A percentile compares a stretch with the other conserved stretches of the same genome.
Evolutionary conservation across 2,888 invertebrate genomes (phyloP).

Genomic region (Zaprionus lineosus): DNA sequence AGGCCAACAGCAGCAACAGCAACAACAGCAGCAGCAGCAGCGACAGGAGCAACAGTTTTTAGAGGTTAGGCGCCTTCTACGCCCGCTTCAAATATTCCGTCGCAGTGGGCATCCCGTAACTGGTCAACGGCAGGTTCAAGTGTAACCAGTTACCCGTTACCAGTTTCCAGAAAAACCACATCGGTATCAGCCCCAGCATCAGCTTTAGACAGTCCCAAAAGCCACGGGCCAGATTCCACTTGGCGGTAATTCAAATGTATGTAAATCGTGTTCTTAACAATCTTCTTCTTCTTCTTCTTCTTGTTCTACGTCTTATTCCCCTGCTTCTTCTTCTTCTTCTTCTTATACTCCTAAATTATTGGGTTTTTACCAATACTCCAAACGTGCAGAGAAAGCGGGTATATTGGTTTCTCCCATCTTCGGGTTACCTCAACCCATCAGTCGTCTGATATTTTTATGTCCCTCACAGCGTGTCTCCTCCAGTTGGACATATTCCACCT

Average conservation of each 20-base stretch:
- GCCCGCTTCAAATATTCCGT: constrained; percentile 51
- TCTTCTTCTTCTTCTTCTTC: background rate
- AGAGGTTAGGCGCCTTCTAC: constrained; percentile 34
- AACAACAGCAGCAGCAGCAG: constrained; percentile 15
- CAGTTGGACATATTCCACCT: too few relatives aligned
- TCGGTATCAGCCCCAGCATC: background rate
- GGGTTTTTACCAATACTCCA: too few relatives aligned
- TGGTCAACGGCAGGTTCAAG: constrained; percentile 66
- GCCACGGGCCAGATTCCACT: constrained; percentile 47
- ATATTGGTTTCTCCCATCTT: too few relatives aligned
- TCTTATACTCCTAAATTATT: constrained; percentile 9
- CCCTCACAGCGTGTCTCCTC: too few relatives aligned
- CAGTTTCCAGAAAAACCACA: constrained; percentile 41
- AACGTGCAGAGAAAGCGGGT: too few relatives aligned
- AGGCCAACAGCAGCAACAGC: constrained; percentile 52
- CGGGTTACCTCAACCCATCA: too few relatives aligned
- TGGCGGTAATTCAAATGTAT: constrained; percentile 59
- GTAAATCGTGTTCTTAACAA: constrained; percentile 62
- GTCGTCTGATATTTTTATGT: too few relatives aligned
- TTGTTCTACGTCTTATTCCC: background rate
- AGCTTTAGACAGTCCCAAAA: constrained; percentile 10
- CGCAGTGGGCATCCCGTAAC: constrained; percentile 39
- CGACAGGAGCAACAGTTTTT: constrained; percentile 19
- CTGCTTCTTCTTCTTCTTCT: background rate
- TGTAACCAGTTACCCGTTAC: constrained; percentile 69